These are phyloP conservation scores for Acrocephalus arundinaceus DNA, from an alignment of 2,113 vertebrate genomes.

Conservation along the genomic window DNA sequence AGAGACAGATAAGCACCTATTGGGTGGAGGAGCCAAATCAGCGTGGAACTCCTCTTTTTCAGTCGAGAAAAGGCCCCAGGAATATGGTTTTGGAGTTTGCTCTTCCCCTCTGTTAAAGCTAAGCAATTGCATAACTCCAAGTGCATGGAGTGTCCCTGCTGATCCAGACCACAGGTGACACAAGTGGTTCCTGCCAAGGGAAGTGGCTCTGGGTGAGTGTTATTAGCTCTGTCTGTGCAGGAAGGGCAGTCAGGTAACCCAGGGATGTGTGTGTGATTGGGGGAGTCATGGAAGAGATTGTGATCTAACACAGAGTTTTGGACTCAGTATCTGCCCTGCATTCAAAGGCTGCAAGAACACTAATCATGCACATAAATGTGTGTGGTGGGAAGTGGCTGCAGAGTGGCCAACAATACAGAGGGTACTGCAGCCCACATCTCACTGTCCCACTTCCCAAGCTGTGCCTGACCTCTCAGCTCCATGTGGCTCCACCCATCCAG, in stretches of 20 bases:
- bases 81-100: constrained; percentile 6
- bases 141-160: not conserved
- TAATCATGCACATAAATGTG: not conserved
- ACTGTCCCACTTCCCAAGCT: not conserved
- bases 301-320: not conserved
- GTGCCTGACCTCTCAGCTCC: not conserved
- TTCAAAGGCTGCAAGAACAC: not conserved
- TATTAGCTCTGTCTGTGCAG: not conserved
- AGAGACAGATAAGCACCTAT: not conserved
- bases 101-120: not conserved
- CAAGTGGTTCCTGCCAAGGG: not conserved
- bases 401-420: not conserved
- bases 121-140: no score
- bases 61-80: not conserved
- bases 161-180: not conserved
- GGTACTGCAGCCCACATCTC: not conserved
- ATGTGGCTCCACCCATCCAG: fast-evolving
- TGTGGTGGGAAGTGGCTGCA: not conserved
- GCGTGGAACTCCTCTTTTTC: not conserved
- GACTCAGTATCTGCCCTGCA: not conserved
- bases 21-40: not conserved
- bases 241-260: not conserved
- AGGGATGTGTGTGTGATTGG: not conserved
- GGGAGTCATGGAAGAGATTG: not conserved
- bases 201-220: not conserved